Conservation (phyloP, 2,888 invertebrate species). For the Cataglyphis altisquamis region DNA sequence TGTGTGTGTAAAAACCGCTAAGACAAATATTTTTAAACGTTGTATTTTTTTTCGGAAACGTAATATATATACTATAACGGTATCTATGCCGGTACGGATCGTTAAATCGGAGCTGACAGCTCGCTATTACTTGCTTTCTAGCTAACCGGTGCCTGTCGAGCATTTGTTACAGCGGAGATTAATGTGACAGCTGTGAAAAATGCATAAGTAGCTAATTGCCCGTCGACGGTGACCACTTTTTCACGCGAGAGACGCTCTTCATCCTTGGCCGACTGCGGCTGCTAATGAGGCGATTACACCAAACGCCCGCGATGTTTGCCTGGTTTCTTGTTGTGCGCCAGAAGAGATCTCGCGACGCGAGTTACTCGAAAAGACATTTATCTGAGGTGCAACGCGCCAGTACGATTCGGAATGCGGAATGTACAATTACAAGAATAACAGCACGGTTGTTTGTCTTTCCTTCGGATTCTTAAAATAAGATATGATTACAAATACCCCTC, state of each 20-base stretch:
- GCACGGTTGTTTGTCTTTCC: slow-evolving; percentile 59
- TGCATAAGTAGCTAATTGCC: slow-evolving; percentile 55
- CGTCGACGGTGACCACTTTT: slow-evolving; percentile 45
- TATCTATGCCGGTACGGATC: slow-evolving; percentile 27
- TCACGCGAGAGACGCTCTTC: slow-evolving; percentile 34
- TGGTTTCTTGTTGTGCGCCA: slow-evolving; percentile 32
- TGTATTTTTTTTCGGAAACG: background rate
- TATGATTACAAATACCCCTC: slow-evolving; percentile 66
- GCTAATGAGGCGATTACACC: slow-evolving; percentile 55
- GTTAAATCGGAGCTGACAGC: slow-evolving; percentile 33
- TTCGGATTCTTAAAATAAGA: slow-evolving; percentile 62
- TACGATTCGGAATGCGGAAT: slow-evolving; percentile 58
- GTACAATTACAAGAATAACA: slow-evolving; percentile 68
- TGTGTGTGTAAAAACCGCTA: background rate
- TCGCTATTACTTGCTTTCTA: slow-evolving; percentile 37
- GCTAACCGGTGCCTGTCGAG: background rate
- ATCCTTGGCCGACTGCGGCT: slow-evolving; percentile 37
- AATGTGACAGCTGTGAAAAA: slow-evolving; percentile 46
- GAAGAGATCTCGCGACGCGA: slow-evolving; percentile 54
- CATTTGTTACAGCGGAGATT: slow-evolving; percentile 50
- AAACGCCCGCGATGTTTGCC: slow-evolving; percentile 10
- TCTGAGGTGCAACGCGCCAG: slow-evolving; percentile 25
- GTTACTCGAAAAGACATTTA: slow-evolving; percentile 34
- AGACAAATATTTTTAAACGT: background rate
- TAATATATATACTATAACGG: background rate